Conservation (phyloP, 2,797 vertebrate species). For the Aeoliscus strigatus region DNA sequence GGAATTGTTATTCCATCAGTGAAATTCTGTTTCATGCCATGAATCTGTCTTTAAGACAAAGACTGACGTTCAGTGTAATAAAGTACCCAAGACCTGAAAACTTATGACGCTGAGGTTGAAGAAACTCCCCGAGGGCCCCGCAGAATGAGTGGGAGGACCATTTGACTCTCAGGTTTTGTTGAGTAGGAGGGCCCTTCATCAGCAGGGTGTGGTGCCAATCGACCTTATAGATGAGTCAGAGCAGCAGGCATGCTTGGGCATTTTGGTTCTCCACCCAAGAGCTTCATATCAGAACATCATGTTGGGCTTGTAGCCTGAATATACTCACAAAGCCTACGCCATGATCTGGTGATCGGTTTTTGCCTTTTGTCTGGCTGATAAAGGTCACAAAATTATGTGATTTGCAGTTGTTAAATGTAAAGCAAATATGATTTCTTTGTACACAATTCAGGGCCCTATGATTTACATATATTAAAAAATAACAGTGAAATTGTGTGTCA, state of each 20-base stretch:
- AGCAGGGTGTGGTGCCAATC: constrained; percentile 67
- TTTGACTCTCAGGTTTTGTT: constrained; percentile 57
- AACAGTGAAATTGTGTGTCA: no score
- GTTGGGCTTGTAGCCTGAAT: constrained; percentile 18
- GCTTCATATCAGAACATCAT: constrained; percentile 54
- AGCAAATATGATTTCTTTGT: no score
- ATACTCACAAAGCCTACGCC: constrained; percentile 3
- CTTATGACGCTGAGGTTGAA: constrained; percentile 45
- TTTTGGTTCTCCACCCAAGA: constrained; percentile 55
- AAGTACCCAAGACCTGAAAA: constrained; percentile 21
- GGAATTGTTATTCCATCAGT: no score
- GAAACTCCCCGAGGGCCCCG: constrained; percentile 51
- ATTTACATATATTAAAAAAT: no score
- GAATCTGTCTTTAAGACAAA: constrained; percentile 17
- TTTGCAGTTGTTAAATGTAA: no score
- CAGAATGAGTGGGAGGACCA: constrained; percentile 62
- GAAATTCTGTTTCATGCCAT: no score
- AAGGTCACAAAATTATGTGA: constrained; percentile 5
- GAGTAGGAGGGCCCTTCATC: constrained; percentile 66
- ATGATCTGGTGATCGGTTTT: no score
- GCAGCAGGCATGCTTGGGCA: constrained; percentile 64
- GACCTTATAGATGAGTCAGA: constrained; percentile 73
- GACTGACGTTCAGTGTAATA: no score
- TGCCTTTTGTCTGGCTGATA: constrained; percentile 1
- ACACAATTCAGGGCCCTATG: no score